phyloP scores from a whole-genome alignment of 1,140 invertebrate genomes.

The Lepidostoma basale region DNA sequence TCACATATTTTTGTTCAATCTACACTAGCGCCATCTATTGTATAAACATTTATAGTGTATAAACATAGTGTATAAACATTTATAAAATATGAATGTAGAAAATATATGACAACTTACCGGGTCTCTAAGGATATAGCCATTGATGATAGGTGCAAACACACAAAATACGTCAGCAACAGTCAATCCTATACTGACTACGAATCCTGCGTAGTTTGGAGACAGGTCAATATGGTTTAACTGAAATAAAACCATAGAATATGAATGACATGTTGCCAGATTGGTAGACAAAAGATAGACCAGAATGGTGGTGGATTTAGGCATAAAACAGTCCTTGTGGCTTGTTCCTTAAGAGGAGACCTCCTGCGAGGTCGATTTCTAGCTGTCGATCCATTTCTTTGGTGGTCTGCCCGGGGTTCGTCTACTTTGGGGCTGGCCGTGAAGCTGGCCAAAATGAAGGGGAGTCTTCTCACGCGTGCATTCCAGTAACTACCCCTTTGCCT shows the following conservation, averaged over 20 bases:
- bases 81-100: no score
- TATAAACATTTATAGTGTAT: no score
- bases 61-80: no score
- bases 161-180: slow-evolving; percentile 67
- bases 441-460: no score
- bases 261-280: background rate
- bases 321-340: background rate
- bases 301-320: background rate
- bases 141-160: slow-evolving; percentile 58
- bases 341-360: background rate
- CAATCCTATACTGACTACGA: slow-evolving; percentile 69
- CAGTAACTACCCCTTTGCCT: no score
- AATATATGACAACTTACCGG: slow-evolving; percentile 13
- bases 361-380: no score
- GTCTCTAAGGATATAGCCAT: slow-evolving; percentile 1
- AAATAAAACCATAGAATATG: slow-evolving; percentile 35
- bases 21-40: no score
- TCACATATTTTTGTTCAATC: no score
- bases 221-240: slow-evolving; percentile 70
- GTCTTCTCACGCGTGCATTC: no score
- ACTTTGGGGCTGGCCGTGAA: no score
- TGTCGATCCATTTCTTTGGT: no score
- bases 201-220: slow-evolving; percentile 68
- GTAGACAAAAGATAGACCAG: background rate
- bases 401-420: no score